These are phyloP conservation scores for Ornithoptera priamus DNA, from an alignment of 2,888 invertebrate species.

Conservation along the genomic window DNA sequence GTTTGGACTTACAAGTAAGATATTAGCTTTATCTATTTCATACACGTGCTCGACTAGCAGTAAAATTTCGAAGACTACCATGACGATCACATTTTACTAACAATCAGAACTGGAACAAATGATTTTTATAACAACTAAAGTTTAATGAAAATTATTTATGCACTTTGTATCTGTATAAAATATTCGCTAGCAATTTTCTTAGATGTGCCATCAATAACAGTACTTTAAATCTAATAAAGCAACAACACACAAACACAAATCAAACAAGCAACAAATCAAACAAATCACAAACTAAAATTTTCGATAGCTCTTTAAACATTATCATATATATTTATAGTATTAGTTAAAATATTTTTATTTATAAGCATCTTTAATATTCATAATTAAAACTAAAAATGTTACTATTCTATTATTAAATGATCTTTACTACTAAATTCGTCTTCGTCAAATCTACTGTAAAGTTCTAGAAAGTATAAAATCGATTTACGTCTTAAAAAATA, in stretches of 20 bases:
- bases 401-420: background rate
- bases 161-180: background rate
- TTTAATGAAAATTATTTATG: background rate
- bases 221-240: background rate
- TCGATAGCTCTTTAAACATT: too few species aligned
- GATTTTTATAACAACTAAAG: background rate
- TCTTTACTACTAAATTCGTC: background rate
- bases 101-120: background rate
- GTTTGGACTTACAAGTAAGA: background rate
- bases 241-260: too few species aligned
- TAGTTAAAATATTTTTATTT: too few species aligned
- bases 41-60: background rate
- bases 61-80: background rate
- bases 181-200: background rate
- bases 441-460: background rate
- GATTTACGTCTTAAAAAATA: background rate
- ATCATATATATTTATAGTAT: too few species aligned
- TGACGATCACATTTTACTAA: background rate
- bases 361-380: too few species aligned
- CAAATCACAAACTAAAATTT: background rate
- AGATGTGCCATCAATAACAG: background rate
- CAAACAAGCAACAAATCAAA: too few species aligned
- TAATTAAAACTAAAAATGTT: too few species aligned
- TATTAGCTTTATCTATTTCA: background rate
- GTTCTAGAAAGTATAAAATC: slow-evolving; percentile 41